A percentile compares a stretch with the other conserved stretches of the same genome.
phyloP scores from a whole-genome alignment of 2,113 vertebrate species.

The Cephalophus harveyi region DNA sequence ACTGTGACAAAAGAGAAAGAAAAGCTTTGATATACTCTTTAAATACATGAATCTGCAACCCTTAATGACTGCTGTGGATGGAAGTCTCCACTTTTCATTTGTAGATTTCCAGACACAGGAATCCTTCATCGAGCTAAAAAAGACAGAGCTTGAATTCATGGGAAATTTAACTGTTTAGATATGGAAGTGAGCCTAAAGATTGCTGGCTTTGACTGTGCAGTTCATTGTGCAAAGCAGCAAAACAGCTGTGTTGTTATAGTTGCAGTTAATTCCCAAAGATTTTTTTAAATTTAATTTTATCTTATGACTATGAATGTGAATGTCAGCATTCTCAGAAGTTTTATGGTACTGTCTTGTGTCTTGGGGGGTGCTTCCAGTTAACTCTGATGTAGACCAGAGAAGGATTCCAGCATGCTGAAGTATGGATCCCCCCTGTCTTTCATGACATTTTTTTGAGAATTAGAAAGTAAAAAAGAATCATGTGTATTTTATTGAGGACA shows the following conservation, averaged over 20 bases:
- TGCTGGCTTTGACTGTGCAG: slow-evolving; percentile 37
- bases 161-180: slow-evolving; percentile 17
- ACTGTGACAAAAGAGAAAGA: slow-evolving; percentile 23
- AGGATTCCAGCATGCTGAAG: background rate
- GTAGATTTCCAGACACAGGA: background rate
- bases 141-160: background rate
- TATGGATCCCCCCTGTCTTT: background rate
- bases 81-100: background rate
- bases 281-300: slow-evolving; percentile 11
- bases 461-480: background rate
- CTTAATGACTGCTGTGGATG: background rate
- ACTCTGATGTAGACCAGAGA: background rate
- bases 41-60: background rate
- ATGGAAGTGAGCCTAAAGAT: background rate
- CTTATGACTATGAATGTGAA: background rate
- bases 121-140: background rate
- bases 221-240: slow-evolving; percentile 31
- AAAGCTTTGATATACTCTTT: slow-evolving; percentile 12
- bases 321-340: slow-evolving; percentile 1
- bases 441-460: background rate
- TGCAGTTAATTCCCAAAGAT: slow-evolving; percentile 13
- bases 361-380: background rate
- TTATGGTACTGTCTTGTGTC: background rate
- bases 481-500: background rate
- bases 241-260: slow-evolving; percentile 20